These are phyloP conservation scores for Neolamprologus brichardi DNA, from an alignment of 2,113 vertebrate genomes.

Conservation along the genomic window DNA sequence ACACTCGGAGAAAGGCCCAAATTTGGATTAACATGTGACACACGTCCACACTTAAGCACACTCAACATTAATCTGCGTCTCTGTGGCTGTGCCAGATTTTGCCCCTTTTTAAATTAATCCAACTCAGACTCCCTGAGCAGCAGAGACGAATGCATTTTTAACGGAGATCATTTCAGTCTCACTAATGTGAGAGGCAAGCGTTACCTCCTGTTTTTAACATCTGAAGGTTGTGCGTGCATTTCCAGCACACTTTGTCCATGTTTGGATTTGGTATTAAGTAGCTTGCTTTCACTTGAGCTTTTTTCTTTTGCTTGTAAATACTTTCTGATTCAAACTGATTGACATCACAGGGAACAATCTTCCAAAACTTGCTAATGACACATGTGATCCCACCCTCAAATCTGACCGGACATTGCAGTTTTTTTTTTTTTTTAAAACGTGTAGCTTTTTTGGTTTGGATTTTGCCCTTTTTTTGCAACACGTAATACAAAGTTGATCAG, in stretches of 20 bases:
- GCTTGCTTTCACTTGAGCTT: background rate
- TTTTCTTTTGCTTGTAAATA: background rate
- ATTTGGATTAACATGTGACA: background rate
- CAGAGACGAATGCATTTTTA: slow-evolving; percentile 2
- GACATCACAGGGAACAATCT: background rate
- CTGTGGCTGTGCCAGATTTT: slow-evolving; percentile 21
- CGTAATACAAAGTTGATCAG: background rate
- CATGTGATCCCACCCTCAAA: background rate
- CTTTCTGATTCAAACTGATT: background rate
- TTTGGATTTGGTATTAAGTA: background rate
- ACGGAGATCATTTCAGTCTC: background rate
- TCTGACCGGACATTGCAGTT: background rate
- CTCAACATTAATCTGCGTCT: slow-evolving; percentile 12
- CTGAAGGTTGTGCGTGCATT: background rate
- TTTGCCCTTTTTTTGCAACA: background rate
- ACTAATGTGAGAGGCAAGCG: background rate
- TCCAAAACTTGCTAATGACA: background rate
- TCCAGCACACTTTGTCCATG: background rate
- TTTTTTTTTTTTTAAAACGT: background rate
- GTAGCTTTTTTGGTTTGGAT: background rate
- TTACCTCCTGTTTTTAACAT: background rate
- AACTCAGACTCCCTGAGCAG: slow-evolving; percentile 23
- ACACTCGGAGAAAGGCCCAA: background rate
- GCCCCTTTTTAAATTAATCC: background rate
- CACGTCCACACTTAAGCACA: background rate